Conservation (phyloP, 2,888 invertebrate genomes). For the Oasisia sp. region DNA sequence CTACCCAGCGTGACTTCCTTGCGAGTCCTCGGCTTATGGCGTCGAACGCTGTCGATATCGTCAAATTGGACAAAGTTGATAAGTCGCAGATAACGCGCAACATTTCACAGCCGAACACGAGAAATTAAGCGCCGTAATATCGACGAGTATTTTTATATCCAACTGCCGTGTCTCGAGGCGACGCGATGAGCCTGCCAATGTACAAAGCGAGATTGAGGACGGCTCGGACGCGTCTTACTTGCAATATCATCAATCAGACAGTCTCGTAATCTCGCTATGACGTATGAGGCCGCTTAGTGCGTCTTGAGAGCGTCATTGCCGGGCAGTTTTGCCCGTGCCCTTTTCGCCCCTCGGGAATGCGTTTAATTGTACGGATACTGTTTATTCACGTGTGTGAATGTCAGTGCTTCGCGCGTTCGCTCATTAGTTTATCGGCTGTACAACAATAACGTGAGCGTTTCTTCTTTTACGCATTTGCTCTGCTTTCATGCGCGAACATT, state of each 20-base stretch:
- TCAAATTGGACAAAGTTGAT: neutral
- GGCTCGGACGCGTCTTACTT: neutral
- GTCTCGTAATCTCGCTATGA: neutral
- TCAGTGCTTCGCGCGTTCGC: neutral
- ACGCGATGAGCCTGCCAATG: neutral
- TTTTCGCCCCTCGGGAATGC: neutral
- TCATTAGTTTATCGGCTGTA: neutral
- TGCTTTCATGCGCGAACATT: too few species aligned
- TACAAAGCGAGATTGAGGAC: neutral
- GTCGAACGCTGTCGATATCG: neutral
- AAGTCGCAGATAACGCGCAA: neutral
- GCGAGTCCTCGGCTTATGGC: neutral
- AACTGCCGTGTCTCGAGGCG: neutral
- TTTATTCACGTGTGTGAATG: neutral
- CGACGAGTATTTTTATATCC: neutral
- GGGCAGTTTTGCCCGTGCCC: neutral
- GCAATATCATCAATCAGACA: neutral
- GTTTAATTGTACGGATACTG: neutral
- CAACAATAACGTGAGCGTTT: neutral
- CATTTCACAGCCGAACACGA: neutral
- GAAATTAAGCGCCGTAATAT: neutral
- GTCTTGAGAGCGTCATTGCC: neutral
- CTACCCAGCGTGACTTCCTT: neutral
- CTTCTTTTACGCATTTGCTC: too few species aligned
- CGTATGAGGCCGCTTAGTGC: neutral